These are phyloP conservation scores for Epinephelus awoara DNA, from an alignment of 2,797 vertebrate genomes.

Conservation along the genomic window DNA sequence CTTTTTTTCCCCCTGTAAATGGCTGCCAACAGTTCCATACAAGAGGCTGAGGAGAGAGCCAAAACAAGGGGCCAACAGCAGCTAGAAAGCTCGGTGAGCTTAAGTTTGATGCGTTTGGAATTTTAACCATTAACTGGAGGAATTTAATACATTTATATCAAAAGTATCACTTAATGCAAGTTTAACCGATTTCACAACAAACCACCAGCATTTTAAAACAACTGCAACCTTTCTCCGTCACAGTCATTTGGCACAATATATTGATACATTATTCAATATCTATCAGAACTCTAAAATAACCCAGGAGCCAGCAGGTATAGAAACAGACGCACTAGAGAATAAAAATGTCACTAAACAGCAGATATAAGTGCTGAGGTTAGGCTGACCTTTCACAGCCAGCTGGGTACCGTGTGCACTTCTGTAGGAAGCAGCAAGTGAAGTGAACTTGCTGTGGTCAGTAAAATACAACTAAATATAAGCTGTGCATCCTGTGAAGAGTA, in stretches of 20 bases:
- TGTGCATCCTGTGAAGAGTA: conserved; percentile 51
- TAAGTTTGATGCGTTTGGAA: conserved; percentile 22
- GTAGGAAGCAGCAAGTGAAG: conserved; percentile 46
- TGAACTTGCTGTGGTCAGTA: conserved; percentile 27
- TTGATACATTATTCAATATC: conserved; percentile 37
- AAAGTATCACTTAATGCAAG: conserved; percentile 6
- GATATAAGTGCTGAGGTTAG: conserved; percentile 22
- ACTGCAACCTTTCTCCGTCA: conserved; percentile 26
- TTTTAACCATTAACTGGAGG: conserved; percentile 11
- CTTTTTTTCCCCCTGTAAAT: conserved; percentile 12
- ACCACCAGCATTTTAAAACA: conserved; percentile 38
- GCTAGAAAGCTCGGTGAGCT: conserved; percentile 30
- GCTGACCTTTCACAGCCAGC: conserved; percentile 34
- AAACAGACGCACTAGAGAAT: conserved; percentile 36
- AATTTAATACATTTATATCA: conserved; percentile 19
- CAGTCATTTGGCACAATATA: conserved; percentile 78
- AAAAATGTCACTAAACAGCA: conserved; percentile 22
- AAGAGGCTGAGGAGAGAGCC: neutral
- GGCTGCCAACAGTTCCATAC: conserved; percentile 6
- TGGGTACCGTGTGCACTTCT: conserved; percentile 28
- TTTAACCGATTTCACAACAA: conserved; percentile 41
- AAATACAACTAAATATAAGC: conserved; percentile 58
- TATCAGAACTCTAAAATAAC: conserved; percentile 38
- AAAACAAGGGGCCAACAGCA: conserved; percentile 17
- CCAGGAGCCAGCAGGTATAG: conserved; percentile 21